Conservation (phyloP, 23 tunicate species). For the Diplosoma virens region DNA sequence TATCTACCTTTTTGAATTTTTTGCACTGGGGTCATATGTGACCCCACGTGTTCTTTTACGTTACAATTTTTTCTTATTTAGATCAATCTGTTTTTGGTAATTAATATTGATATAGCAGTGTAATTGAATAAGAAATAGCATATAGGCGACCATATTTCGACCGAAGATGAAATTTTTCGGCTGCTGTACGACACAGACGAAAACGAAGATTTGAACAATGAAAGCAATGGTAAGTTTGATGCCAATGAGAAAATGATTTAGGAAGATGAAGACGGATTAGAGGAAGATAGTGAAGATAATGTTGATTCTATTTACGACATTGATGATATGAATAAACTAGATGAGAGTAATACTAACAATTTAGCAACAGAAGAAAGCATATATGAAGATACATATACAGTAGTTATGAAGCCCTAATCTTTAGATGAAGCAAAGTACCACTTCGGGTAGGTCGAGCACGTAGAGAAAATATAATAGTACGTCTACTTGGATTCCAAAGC, state of each 20-base stretch:
- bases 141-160: neutral
- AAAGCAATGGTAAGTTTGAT: no score
- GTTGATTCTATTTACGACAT: neutral
- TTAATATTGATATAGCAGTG: neutral
- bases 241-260: neutral
- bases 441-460: conserved; percentile 14
- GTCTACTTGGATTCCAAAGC: neutral
- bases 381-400: neutral
- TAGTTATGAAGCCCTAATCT: neutral
- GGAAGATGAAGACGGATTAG: neutral
- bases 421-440: conserved; percentile 6
- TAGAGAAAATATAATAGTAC: conserved; percentile 13
- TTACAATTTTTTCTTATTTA: neutral
- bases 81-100: neutral
- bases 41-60: neutral
- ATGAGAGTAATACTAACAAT: neutral
- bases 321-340: no score
- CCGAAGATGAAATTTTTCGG: neutral
- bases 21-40: neutral
- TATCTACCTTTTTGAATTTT: neutral
- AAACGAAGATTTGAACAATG: conserved; percentile 3
- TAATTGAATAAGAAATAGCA: neutral
- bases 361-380: neutral
- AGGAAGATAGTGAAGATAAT: neutral
- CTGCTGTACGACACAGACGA: conserved; percentile 10